Base-by-base conservation (phyloP, 1,140 invertebrate genomes). In the Trichonephila clavipes region DNA sequence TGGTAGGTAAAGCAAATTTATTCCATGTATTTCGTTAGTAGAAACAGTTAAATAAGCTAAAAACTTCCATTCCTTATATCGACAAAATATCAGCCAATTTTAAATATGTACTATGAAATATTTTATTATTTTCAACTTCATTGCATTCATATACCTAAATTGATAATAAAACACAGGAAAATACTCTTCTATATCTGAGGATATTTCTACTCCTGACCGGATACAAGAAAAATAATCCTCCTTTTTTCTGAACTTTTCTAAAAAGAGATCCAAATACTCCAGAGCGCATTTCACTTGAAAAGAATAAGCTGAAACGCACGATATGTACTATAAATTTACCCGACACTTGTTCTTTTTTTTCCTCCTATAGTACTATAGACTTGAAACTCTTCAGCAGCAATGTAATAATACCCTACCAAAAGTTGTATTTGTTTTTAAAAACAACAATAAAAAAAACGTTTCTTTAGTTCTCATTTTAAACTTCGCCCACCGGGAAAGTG, bases 381-480 rank as follows among this genome's bases (percentile, higher is more conserved):
- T 28, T 77, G 72, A 77, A 69, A 77, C 34, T 40, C 72, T 12
- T 77, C 28, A 6, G 24, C 28, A 18, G 18, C 24, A 16, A 34
- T 40, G 28, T 5, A 34, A 18, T 77, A 77, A 77, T 77, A 77
- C 72, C 72, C 34, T 77, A 77, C 72, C 28, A 77, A 77, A 77
- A 77, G 72, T 77, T 77, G 24, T 77, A 69, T 40, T 77, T 34
- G 28, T 77, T 28, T 77, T 77, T 77, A 72, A 72, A 72, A 72
- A 72, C 14, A 72, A 72, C 16, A 64, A 64, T 64, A 64, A 21
- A 64, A 34, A 28, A 77, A 77, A 72, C 72, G 66, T 28, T 69
- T 69, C 66, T n/a, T 12, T 69, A 77, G 24, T 77, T 77, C 72
- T 77, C 72, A 77, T 77, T 77, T 77, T 77, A 77, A 77, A 77